Evolutionary conservation across 1,140 invertebrate species (phyloP).

Genomic region (Tetramorium alpestre): DNA sequence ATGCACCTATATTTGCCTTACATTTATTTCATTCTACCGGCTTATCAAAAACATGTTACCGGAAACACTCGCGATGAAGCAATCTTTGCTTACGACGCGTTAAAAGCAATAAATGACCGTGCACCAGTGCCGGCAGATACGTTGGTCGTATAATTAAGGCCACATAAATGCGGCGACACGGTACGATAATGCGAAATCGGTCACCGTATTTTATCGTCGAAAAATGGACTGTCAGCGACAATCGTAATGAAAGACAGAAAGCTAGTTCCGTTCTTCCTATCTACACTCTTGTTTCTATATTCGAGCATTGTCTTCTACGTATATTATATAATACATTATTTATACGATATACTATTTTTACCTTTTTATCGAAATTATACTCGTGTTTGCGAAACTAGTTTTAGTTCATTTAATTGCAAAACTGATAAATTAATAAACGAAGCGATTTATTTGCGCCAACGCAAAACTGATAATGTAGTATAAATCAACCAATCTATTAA

Average conservation of each 20-base stretch:
- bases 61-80: not conserved
- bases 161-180: conserved; percentile 70
- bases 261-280: not conserved
- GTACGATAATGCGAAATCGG: conserved; percentile 75
- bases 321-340: not conserved
- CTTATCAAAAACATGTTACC: conserved; percentile 45
- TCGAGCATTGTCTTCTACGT: not conserved
- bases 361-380: not conserved
- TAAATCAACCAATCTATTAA: conserved; percentile 1
- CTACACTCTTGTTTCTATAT: not conserved
- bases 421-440: conserved; percentile 17
- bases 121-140: conserved; percentile 57
- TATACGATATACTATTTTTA: not conserved
- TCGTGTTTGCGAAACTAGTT: not conserved
- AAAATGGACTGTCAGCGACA: conserved; percentile 59
- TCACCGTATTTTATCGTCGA: conserved; percentile 70
- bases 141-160: conserved; percentile 74
- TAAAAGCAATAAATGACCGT: conserved; percentile 72
- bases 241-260: conserved; percentile 38
- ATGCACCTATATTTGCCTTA: conserved; percentile 27
- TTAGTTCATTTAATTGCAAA: not conserved
- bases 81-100: conserved; percentile 40
- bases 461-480: not conserved
- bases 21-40: conserved; percentile 11
- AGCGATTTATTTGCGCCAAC: not conserved